Evolutionary conservation across 2,888 invertebrate genomes (phyloP).

Genomic region (Rhimphoctona megacephalus): DNA sequence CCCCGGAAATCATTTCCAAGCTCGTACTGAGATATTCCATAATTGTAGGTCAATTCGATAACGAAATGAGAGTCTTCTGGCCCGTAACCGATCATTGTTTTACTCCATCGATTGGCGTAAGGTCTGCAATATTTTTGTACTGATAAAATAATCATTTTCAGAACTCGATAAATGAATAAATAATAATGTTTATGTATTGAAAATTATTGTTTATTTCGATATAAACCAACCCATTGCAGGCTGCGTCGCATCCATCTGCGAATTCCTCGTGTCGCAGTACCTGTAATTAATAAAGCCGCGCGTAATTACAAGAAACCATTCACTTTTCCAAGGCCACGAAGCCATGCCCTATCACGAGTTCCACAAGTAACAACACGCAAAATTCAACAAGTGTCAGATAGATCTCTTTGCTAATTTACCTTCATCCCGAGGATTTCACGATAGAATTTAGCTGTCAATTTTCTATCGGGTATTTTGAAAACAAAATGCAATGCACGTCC

Average conservation of each 20-base stretch:
- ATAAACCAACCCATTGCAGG: constrained; percentile 95
- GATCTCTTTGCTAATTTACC: constrained; percentile 86
- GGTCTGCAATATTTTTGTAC: constrained; percentile 87
- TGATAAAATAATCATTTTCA: constrained; percentile 5
- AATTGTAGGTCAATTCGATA: constrained; percentile 98
- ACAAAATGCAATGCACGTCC: constrained; percentile 98
- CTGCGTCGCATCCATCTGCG: constrained; percentile 97
- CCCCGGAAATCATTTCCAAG: constrained; percentile 96
- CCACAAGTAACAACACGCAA: not conserved
- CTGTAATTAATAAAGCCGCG: constrained; percentile 84
- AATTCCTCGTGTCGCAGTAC: constrained; percentile 99
- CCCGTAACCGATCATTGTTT: constrained; percentile 99
- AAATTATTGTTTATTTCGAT: constrained; percentile 22
- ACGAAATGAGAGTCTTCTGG: constrained; percentile 98
- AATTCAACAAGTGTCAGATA: constrained; percentile 35
- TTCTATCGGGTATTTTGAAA: constrained; percentile 97
- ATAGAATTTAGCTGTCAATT: constrained; percentile 94
- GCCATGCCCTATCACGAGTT: not conserved
- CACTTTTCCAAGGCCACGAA: constrained; percentile 63
- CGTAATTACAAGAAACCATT: constrained; percentile 38
- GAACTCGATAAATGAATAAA: not conserved
- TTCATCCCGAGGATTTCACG: constrained; percentile 97
- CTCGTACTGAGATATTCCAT: constrained; percentile 95
- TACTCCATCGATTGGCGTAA: constrained; percentile 99
- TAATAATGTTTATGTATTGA: not conserved